Evolutionary conservation across 2,888 invertebrate species (phyloP).

Genomic region (Cerceris rybyensis): DNA sequence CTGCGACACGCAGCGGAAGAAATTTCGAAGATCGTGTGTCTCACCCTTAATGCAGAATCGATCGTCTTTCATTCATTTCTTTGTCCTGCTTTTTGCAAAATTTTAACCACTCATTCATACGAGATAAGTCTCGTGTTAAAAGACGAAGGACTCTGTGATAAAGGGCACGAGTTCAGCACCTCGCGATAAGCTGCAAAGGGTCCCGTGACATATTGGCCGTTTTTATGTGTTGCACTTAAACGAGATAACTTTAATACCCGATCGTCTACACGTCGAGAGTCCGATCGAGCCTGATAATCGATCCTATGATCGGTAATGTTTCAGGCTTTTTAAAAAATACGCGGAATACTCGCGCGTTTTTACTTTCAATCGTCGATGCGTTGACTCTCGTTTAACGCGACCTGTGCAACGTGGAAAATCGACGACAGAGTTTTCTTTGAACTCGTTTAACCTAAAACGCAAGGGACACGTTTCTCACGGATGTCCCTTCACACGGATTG

Average conservation of each 20-base stretch:
- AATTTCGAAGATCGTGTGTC: conserved; percentile 39
- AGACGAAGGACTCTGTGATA: conserved; percentile 32
- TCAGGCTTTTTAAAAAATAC: too few relatives aligned
- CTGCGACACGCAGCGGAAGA: conserved; percentile 46
- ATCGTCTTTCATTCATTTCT: neutral
- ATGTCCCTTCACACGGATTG: conserved; percentile 31
- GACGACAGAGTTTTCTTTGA: conserved; percentile 20
- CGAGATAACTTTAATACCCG: conserved; percentile 51
- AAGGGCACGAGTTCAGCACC: conserved; percentile 55
- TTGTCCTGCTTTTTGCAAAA: neutral
- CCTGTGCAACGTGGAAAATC: conserved; percentile 13
- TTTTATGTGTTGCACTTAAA: conserved; percentile 37
- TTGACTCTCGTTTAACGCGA: neutral
- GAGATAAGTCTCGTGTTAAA: neutral
- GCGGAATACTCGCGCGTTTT: neutral
- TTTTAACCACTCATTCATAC: neutral
- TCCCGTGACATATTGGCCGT: conserved; percentile 71
- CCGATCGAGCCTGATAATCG: neutral
- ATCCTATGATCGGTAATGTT: too few relatives aligned
- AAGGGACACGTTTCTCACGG: conserved; percentile 18
- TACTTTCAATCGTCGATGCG: neutral
- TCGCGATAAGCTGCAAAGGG: conserved; percentile 71
- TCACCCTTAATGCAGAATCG: conserved; percentile 26
- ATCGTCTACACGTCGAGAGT: conserved; percentile 4
- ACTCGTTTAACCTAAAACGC: conserved; percentile 33